phyloP scores from a whole-genome alignment of 1,140 invertebrate genomes.

The Homalodisca vitripennis region DNA sequence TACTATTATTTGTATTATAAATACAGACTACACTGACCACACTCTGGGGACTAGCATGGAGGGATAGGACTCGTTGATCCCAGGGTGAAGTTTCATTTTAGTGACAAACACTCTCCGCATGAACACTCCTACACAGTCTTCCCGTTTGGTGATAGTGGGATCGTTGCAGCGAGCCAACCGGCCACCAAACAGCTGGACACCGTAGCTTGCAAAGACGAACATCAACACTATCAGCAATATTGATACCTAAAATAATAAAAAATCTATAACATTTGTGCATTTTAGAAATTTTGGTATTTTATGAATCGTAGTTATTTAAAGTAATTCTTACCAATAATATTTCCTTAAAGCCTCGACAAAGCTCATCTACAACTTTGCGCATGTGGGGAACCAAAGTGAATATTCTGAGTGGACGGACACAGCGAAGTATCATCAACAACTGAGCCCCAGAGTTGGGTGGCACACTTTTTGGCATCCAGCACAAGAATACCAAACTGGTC shows the following conservation, averaged over 20 bases:
- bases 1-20: too few species aligned
- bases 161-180: constrained; percentile 95
- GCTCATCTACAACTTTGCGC: constrained; percentile 98
- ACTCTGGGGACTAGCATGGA: constrained; percentile 95
- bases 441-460: constrained; percentile 91
- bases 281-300: not conserved
- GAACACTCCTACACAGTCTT: constrained; percentile 94
- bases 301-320: not conserved
- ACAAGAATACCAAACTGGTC: constrained; percentile 92
- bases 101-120: constrained; percentile 95
- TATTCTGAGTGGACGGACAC: constrained; percentile 93
- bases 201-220: constrained; percentile 99
- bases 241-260: constrained; percentile 68
- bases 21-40: constrained; percentile 73
- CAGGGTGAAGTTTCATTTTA: constrained; percentile 91
- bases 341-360: constrained; percentile 99
- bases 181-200: constrained; percentile 97
- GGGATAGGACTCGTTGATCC: constrained; percentile 82
- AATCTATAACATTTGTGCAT: not conserved
- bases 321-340: constrained; percentile 80
- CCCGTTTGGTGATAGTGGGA: constrained; percentile 76
- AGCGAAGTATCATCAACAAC: constrained; percentile 93
- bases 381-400: constrained; percentile 99
- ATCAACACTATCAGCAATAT: constrained; percentile 96
- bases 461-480: constrained; percentile 93